These are phyloP conservation scores for Phylloscopus whistleri DNA, from an alignment of 2,113 vertebrate genomes.

Conservation along the genomic window DNA sequence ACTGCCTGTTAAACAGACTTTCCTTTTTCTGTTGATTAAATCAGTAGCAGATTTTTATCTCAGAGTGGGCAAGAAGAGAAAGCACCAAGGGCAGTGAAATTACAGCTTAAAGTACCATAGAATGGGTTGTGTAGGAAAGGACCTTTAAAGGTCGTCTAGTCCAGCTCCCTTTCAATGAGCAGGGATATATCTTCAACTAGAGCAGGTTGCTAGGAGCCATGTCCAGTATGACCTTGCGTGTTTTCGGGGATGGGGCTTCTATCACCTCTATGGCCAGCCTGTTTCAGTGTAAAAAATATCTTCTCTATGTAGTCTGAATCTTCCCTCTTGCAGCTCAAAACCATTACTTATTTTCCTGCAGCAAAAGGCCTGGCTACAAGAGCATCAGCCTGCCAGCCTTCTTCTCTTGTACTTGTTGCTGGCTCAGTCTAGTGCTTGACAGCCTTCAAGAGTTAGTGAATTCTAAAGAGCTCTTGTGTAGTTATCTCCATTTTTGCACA, in stretches of 20 bases:
- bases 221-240: background rate
- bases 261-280: background rate
- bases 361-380: background rate
- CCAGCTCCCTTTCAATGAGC: background rate
- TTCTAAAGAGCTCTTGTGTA: background rate
- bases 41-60: background rate
- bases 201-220: background rate
- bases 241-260: background rate
- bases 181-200: background rate
- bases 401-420: background rate
- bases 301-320: background rate
- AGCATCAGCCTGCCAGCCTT: background rate
- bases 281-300: background rate
- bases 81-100: background rate
- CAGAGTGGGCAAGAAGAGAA: background rate
- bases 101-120: background rate
- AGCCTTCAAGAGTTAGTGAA: background rate
- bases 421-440: background rate
- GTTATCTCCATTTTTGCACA: background rate
- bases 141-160: background rate
- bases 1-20: background rate
- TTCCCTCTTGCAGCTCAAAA: background rate
- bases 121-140: background rate
- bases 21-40: background rate
- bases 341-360: rapidly evolving